These are phyloP conservation scores for Apomyelois bistriatella DNA, from an alignment of 2,888 invertebrate species.

Conservation along the genomic window DNA sequence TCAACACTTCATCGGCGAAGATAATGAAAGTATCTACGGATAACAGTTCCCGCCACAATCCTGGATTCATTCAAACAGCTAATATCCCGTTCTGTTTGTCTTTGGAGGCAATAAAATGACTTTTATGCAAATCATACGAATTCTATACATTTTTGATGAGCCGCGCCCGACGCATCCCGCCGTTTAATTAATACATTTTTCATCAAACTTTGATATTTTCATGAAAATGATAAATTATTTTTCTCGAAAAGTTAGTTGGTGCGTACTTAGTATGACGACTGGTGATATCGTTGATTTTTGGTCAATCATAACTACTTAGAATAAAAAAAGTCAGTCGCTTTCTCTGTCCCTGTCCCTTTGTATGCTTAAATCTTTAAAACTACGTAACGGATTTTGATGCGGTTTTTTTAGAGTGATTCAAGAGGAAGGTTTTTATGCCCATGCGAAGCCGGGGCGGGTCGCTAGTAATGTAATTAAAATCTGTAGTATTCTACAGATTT, in stretches of 20 bases:
- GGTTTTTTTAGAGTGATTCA: no score
- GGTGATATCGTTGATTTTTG: not conserved
- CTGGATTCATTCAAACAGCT: constrained; percentile 70
- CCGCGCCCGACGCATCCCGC: constrained; percentile 56
- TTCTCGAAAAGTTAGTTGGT: constrained; percentile 26
- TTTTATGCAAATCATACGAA: constrained; percentile 80
- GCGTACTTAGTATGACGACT: not conserved
- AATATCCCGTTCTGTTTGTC: constrained; percentile 79
- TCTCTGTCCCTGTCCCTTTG: no score
- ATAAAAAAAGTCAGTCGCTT: no score
- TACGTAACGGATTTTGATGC: no score
- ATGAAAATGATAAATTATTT: constrained; percentile 41
- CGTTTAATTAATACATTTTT: constrained; percentile 76
- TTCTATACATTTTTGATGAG: constrained; percentile 81
- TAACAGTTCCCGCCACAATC: constrained; percentile 47
- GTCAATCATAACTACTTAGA: no score
- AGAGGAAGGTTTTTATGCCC: no score
- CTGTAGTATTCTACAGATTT: no score
- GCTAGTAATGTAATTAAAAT: no score
- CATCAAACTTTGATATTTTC: constrained; percentile 62
- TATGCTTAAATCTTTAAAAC: no score
- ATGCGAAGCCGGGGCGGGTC: no score
- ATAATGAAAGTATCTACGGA: constrained; percentile 21
- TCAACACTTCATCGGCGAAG: constrained; percentile 10
- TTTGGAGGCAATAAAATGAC: constrained; percentile 79